Base-by-base conservation (phyloP, 2,888 invertebrate genomes). In the Protodeltote pygarga region DNA sequence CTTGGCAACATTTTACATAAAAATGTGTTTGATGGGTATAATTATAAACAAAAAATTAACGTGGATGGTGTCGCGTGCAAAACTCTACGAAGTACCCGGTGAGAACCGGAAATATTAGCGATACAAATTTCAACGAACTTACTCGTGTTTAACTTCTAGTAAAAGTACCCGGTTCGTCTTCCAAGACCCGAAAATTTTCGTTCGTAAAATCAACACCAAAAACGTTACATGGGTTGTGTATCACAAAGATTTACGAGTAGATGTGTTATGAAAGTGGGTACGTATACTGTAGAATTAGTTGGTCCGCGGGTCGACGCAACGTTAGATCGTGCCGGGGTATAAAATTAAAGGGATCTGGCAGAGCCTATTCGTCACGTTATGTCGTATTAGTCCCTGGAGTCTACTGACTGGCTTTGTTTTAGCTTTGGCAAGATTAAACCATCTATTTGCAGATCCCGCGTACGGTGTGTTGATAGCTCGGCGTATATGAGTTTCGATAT, bases 361-460 rank as follows among this genome's bases (percentile, higher is more conserved):
- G 61, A 63, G 64, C 69, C 68, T 66, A 77, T 81, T 75, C 77
- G 74, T 80, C 78, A 75, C 75, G 75, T 75, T 74, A 74, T 69
- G 73, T 73, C 75, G 70, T 67, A 71, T 54, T 68, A 73, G 73
- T 42, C 81, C 73, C 79, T 9, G 35, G 81, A 73, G 78, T 32
- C 61, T 53, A 62, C 64, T 75, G 72, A 77, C 76, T 75, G 72
- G 77, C 76, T 75, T 77, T 76, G 77, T 75, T 73, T 68, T 55
- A 65, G 53, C 59, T 55, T 44, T 46, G 60, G 49, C 59, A 68
- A 76, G 77, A 79, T 79, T 75, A 72, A 74, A 71, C 55, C 49
- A 25, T 50, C 52, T 70, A 61, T 65, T 72, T 65, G 48, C 46
- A 61, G 53, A 53, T 47, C 25, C 29, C 19, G 28, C 29, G 50